phyloP scores from a whole-genome alignment of 2,113 vertebrate species.

The Myotis brandtii region DNA sequence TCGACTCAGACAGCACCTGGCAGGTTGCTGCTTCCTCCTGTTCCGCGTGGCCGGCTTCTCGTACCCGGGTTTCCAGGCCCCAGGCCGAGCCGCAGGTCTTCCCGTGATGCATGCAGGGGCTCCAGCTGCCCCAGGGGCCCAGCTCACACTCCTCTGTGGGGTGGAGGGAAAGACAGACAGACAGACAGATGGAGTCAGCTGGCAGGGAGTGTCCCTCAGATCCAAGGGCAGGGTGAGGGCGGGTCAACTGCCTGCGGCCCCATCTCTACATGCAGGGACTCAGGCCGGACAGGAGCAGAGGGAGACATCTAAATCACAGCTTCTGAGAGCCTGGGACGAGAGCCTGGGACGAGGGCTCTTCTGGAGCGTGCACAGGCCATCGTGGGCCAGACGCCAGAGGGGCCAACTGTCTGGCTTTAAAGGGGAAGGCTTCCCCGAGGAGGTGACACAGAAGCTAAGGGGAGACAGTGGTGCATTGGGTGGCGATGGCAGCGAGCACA shows the following conservation, averaged over 20 bases:
- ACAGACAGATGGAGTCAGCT: neutral
- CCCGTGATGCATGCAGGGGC: slow-evolving; percentile 62
- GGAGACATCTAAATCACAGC: neutral
- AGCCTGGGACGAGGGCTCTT: neutral
- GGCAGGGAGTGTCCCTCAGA: neutral
- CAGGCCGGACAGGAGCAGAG: neutral
- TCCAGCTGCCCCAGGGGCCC: slow-evolving; percentile 77
- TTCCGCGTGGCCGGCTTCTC: neutral
- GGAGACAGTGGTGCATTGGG: neutral
- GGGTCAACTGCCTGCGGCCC: neutral
- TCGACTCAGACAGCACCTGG: slow-evolving; percentile 66
- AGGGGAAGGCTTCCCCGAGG: neutral
- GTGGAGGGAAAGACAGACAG: neutral
- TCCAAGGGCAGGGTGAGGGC: neutral
- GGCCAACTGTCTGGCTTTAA: neutral
- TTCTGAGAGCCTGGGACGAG: neutral
- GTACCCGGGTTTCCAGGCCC: slow-evolving; percentile 75
- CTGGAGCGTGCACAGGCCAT: neutral
- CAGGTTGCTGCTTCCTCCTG: slow-evolving; percentile 50
- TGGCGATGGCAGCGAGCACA: neutral
- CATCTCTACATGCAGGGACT: neutral
- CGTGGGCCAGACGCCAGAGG: neutral
- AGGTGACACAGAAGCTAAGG: neutral
- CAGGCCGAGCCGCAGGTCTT: slow-evolving; percentile 70
- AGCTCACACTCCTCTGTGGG: slow-evolving; percentile 74